Evolutionary conservation across 2,888 invertebrate genomes (phyloP).

Genomic region (Tuta absoluta): DNA sequence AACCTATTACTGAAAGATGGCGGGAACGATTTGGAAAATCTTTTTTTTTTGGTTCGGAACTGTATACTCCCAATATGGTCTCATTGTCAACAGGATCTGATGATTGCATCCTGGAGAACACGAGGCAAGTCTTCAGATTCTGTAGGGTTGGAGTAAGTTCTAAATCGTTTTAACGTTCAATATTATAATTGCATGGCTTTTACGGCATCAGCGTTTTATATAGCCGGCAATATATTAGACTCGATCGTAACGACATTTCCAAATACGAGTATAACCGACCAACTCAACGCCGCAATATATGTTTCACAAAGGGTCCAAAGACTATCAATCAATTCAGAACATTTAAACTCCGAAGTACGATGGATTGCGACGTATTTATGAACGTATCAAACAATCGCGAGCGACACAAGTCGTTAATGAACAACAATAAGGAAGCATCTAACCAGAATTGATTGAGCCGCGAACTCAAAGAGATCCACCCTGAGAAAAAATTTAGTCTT

Average conservation of each 20-base stretch:
- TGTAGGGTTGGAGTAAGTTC: too few relatives aligned
- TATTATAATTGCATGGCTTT: background rate
- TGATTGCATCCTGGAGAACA: too few relatives aligned
- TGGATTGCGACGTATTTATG: conserved; percentile 4
- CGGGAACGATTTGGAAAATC: too few relatives aligned
- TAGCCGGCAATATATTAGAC: background rate
- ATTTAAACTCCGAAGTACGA: background rate
- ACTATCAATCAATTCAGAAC: conserved; percentile 2
- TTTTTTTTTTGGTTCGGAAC: too few relatives aligned
- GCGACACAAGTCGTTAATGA: conserved; percentile 14
- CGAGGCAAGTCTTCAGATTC: too few relatives aligned
- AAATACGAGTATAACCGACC: background rate
- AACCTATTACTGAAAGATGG: too few relatives aligned
- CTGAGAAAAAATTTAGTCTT: background rate
- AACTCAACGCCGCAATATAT: background rate
- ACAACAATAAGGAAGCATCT: conserved; percentile 21
- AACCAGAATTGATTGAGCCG: background rate
- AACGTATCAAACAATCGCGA: background rate
- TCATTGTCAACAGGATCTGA: too few relatives aligned
- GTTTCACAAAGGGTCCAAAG: conserved; percentile 1
- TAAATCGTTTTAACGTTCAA: too few relatives aligned
- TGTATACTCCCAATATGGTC: too few relatives aligned
- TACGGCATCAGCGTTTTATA: background rate
- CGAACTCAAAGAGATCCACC: background rate
- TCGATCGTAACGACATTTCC: background rate